Percentiles rank a stretch among this genome's conserved stretches.
phyloP scores from a whole-genome alignment of 2,797 vertebrate species.

The Odontamblyopus rebecca region DNA sequence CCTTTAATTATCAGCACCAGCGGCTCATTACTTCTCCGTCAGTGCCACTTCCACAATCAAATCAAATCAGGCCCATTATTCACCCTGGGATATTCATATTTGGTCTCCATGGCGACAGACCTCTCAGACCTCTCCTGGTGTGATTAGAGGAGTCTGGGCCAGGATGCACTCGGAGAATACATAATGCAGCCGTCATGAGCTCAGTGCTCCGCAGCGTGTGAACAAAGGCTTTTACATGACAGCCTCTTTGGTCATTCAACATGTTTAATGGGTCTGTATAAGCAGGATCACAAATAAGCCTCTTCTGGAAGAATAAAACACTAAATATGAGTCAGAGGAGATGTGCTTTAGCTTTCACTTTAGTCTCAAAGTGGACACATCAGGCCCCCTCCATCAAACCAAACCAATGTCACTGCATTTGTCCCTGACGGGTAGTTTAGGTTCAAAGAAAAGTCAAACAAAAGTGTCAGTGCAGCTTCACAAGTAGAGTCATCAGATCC shows the following conservation, averaged over 20 bases:
- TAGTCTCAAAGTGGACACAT: too few relatives aligned
- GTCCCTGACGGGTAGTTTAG: too few relatives aligned
- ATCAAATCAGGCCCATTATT: conserved; percentile 33
- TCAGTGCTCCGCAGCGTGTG: not conserved
- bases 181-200: conserved; percentile 30
- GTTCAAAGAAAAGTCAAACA: too few relatives aligned
- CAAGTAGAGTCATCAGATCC: too few relatives aligned
- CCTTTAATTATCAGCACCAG: conserved; percentile 43
- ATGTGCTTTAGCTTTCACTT: too few relatives aligned
- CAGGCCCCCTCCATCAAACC: too few relatives aligned
- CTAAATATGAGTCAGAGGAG: too few relatives aligned
- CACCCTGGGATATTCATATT: conserved; percentile 28
- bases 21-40: conserved; percentile 43
- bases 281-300: not conserved
- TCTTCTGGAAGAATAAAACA: not conserved
- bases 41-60: conserved; percentile 51
- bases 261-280: not conserved
- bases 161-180: conserved; percentile 31
- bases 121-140: conserved; percentile 38
- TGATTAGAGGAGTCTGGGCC: conserved; percentile 43
- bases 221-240: not conserved
- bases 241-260: not conserved
- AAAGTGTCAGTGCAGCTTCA: too few relatives aligned
- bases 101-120: conserved; percentile 56
- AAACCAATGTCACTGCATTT: too few relatives aligned